These are phyloP conservation scores for Plumapathes pennacea DNA, from an alignment of 92 coral and sea anemone genomes.

Conservation along the genomic window DNA sequence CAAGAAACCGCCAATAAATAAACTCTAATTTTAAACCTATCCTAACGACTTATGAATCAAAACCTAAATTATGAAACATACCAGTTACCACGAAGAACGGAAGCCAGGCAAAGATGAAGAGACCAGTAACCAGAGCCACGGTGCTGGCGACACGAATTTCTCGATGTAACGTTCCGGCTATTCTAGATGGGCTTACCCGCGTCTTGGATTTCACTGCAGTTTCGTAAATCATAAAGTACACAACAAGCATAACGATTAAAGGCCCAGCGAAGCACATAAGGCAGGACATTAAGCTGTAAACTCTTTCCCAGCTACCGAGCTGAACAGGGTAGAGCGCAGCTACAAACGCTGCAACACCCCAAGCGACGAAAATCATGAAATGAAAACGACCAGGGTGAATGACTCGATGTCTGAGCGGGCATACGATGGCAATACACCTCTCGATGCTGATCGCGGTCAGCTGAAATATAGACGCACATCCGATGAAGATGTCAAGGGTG, in stretches of 20 bases:
- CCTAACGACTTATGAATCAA: too few species aligned
- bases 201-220: constrained; percentile 51
- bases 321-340: constrained; percentile 76
- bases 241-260: constrained; percentile 51
- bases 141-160: constrained; percentile 68
- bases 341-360: constrained; percentile 68
- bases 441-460: constrained; percentile 87
- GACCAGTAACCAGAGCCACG: constrained; percentile 66
- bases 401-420: constrained; percentile 79
- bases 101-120: constrained; percentile 71
- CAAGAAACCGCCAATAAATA: too few species aligned
- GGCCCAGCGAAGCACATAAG: constrained; percentile 63
- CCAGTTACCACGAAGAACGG: constrained; percentile 67
- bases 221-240: constrained; percentile 58
- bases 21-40: too few species aligned
- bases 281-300: constrained; percentile 62
- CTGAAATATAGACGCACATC: constrained; percentile 86
- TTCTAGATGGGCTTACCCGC: constrained; percentile 31
- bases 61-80: too few species aligned
- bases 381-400: constrained; percentile 58
- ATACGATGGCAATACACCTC: constrained; percentile 77
- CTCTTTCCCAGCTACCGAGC: constrained; percentile 68
- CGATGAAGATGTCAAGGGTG: constrained; percentile 85
- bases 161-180: constrained; percentile 38
- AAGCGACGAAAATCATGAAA: constrained; percentile 54